Base-by-base conservation (phyloP, 1,140 invertebrate species). In the Drosophila nigromelanica region DNA sequence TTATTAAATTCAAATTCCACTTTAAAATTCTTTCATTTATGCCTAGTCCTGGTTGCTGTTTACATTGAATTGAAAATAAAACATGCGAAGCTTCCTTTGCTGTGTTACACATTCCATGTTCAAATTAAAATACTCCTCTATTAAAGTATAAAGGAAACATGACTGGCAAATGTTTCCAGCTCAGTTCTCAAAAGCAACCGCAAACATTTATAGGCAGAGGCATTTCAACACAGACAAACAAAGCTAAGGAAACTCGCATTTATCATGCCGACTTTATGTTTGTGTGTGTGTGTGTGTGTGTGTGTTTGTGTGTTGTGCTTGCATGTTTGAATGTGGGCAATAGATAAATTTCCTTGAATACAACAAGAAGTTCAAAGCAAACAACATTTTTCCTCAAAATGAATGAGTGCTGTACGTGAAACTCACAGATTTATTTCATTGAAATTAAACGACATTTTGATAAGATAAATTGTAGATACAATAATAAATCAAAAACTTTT, bases 201-300 rank as follows among this genome's bases (percentile, higher is more conserved):
- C 68, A 71, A 56, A 66, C 51, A 72, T 72, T 72, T 72, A 58
- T 58, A 51, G 62, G 69, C 61, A 50, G 56, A 51, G 62, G 69
- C 61, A 50, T 63, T 66, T 66, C 68, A 71, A 56, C 43, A 48
- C 56, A 69, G 40, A 35, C 51, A 50, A 50, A 60, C 56, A 75
- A 83, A 75, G 56, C 66, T 52, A 82, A 75, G 61, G 48, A 67
- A 83, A 75, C 43, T 78, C 75, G 39, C 74, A 78, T 82, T 82
- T 82, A 78, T 82, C 79, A 81, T 81, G 56, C 69, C 37, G 69
- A 56, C 51, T 5, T 27, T 64, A 40, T 37, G 33, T 70, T 18
- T 6, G 15, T 55, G 52, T 21, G 15, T 40, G 37, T 6, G 52
- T 55, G 52, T 40, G 5, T 33, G 30, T 33, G n/a, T 51, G n/a